phyloP scores from a whole-genome alignment of 2,888 invertebrate genomes.

The Heliconius aoede region DNA sequence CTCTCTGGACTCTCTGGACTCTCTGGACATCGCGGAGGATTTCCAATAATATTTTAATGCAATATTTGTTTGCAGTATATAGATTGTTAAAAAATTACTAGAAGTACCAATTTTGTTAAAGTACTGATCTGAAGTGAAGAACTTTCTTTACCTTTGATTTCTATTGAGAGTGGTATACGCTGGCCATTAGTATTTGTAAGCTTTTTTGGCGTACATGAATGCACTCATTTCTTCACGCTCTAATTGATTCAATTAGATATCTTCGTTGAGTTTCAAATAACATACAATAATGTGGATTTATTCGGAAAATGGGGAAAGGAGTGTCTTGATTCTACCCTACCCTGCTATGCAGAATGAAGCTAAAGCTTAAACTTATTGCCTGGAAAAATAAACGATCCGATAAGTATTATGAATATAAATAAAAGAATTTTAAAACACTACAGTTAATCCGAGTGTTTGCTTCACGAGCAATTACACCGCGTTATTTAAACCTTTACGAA shows the following conservation, averaged over 20 bases:
- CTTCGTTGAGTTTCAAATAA: not conserved
- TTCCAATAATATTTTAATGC: not conserved
- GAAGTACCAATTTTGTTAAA: not conserved
- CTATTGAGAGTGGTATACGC: not conserved
- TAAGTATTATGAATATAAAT: not conserved
- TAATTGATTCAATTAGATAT: not conserved
- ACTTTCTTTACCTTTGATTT: slow-evolving; percentile 5
- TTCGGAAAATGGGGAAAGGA: not conserved
- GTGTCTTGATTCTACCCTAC: not conserved
- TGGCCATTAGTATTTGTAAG: not conserved
- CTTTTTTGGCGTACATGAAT: not conserved
- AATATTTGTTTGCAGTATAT: not conserved
- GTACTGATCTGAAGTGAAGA: no score
- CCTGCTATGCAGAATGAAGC: no score
- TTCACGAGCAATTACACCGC: slow-evolving; percentile 33
- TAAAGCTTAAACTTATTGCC: not conserved
- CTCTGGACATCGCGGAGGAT: no score
- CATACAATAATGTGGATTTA: not conserved
- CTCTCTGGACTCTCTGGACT: no score
- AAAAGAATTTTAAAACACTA: slow-evolving; percentile 1
- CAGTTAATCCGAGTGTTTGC: slow-evolving; percentile 26
- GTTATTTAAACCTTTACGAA: slow-evolving; percentile 14
- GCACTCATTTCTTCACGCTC: slow-evolving; percentile 1
- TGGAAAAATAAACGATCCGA: not conserved
- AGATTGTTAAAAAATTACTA: not conserved